These are phyloP conservation scores for Anolis carolinensis DNA, from an alignment of 2,113 vertebrate genomes.

Conservation along the genomic window DNA sequence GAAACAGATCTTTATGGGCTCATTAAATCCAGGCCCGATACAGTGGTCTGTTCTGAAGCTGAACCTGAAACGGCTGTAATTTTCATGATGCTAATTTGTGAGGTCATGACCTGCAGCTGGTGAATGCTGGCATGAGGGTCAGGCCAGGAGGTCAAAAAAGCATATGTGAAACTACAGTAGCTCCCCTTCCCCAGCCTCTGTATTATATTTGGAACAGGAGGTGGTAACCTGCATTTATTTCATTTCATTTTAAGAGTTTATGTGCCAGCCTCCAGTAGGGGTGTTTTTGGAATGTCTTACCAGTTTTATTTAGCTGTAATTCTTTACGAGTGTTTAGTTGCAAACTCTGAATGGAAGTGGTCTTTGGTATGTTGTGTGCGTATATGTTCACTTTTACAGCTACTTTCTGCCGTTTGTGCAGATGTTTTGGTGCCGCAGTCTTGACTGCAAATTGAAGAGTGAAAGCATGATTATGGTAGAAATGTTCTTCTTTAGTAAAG, in stretches of 20 bases:
- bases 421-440: background rate
- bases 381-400: background rate
- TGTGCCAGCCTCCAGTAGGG: conserved; percentile 32
- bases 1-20: conserved; percentile 48
- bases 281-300: background rate
- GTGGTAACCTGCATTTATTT: conserved; percentile 44
- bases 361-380: background rate
- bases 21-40: conserved; percentile 51
- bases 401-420: background rate
- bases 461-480: background rate
- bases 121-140: conserved; percentile 74
- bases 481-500: background rate
- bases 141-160: conserved; percentile 70
- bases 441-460: background rate
- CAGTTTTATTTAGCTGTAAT: background rate
- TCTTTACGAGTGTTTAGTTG: background rate
- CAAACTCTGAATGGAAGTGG: background rate
- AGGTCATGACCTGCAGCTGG: conserved; percentile 74
- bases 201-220: conserved; percentile 2
- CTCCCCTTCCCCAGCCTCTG: background rate
- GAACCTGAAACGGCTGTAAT: conserved; percentile 64
- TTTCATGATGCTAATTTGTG: conserved; percentile 73
- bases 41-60: conserved; percentile 63
- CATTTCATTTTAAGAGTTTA: conserved; percentile 17
- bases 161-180: conserved; percentile 42